Evolutionary conservation across 2,888 invertebrate species (phyloP), one percentile per base, ranked within the genome.

Genomic region (Xanthorhoe designata): DNA sequence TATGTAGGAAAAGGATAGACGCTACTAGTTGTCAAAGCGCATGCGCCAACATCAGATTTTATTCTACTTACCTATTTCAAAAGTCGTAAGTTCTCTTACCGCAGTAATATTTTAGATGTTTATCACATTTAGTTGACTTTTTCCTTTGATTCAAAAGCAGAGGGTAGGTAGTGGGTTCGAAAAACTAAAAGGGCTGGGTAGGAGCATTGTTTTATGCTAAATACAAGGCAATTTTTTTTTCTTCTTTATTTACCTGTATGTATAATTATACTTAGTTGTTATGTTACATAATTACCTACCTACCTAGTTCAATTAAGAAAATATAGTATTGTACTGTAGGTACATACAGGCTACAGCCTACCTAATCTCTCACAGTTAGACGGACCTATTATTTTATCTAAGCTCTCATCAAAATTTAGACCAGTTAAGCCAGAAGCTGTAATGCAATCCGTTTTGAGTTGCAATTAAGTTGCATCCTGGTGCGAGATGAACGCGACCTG

Each of bases 391-490:
- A 2, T 17, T 53, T 47, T 57, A 63, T 63, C 57, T 57, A 57
- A 51, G 29, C 56, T 32, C 35, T 49, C 62, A 63, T 63, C 55
- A 51, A 17, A 47, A 18, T 24, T 6, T 6, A 47, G 24, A 19
- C 17, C 18, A 58, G 53, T 58, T 35, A 58, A 52, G 49, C 54
- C 59, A 64, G 63, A 61, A 64, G 64, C 70, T 70, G 66, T 65
- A 60, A 65, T 60, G 50, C 67, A 62, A 70, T 69, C 69, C 71
- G n/a, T 50, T 38, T 54, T 54, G 65, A 63, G 62, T 51, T 70
- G 73, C 76, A 79, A 77, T 80, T 79, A 77, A 75, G 64, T 68
- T 69, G 76, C 78, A 81, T 81, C 81, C 80, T 81, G 77, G 72
- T 74, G 61, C 60, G 76, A 70, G 77, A 73, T 76, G 73, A 81